Base-by-base conservation (phyloP, 1,140 invertebrate species). In the Diabrotica virgifera region DNA sequence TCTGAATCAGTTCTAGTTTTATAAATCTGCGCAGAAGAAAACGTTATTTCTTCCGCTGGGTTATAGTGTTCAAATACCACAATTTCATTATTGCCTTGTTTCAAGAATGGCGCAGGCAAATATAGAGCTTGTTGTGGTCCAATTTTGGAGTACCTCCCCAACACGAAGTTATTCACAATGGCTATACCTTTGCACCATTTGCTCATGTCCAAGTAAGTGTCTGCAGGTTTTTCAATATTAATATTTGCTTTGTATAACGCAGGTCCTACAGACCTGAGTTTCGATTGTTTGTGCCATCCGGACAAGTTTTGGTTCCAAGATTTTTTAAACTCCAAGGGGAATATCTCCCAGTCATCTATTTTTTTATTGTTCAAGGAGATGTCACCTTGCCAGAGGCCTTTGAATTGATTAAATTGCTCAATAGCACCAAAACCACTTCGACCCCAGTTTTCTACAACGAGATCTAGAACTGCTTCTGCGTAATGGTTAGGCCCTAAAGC, bases 91-190 rank as follows among this genome's bases (percentile, higher is more conserved):
- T 69, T 64, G 12, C 84, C 84, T 24, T 65, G 59, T 60, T 78
- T 79, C 0, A 87, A 74, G 11, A 86, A 73, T 4, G 84, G 82
- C 5, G 78, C 85, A 12, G 86, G 86, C 40, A 87, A 65, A 76
- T 85, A 89, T 0, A 87, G 74, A 5, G 83, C 83, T 63, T 80
- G 73, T 71, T 84, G 82, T 0, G 87, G 87, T 0, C 87, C 87
- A 11, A 80, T 71, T 56, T 69, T 74, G 14, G 71, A 72, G 72
- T 87, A 88, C 58, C 87, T 73, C 9, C 86, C 87, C 55, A 89
- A 69, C 68, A 87, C 85, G 68, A 86, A 85, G 7, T 84, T 85
- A 78, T 89, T 89, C 0, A 89, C 67, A 64, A 88, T 82, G n/a
- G 86, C 85, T 55, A 86, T 77, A 6, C 87, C 87, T 76, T 82